These are phyloP conservation scores for Calidris pugnax DNA, from an alignment of 2,113 vertebrate genomes.

Conservation along the genomic window DNA sequence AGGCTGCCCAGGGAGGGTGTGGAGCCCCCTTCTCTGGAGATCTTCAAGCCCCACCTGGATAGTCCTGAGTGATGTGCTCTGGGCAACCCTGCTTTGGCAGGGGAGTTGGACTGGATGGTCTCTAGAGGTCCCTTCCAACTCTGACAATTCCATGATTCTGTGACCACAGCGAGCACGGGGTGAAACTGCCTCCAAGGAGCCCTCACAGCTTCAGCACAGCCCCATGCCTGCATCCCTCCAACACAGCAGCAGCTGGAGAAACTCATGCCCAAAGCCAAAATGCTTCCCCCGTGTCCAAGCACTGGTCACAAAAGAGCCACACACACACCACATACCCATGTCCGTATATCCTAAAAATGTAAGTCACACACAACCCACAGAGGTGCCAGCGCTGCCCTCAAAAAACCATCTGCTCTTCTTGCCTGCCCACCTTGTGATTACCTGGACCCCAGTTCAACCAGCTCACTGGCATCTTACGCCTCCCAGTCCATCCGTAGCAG, in stretches of 20 bases:
- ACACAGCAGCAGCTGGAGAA: fast-evolving
- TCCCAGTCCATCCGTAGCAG: background rate
- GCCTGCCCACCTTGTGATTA: too few species aligned
- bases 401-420: background rate
- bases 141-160: too few species aligned
- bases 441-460: background rate
- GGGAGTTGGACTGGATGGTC: too few species aligned
- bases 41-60: too few species aligned
- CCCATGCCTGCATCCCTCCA: fast-evolving
- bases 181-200: background rate
- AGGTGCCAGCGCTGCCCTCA: background rate
- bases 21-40: too few species aligned
- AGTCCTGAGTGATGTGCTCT: too few species aligned
- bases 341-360: background rate
- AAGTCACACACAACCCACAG: background rate
- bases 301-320: too few species aligned
- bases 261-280: background rate
- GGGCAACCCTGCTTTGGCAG: too few species aligned
- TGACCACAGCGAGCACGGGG: background rate
- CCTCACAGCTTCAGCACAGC: background rate
- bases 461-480: background rate
- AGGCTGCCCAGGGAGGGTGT: too few species aligned
- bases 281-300: background rate
- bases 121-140: too few species aligned
- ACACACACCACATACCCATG: background rate